Evolutionary conservation across 1,140 invertebrate genomes (phyloP), one percentile per base, ranked within the genome.

Genomic region (Orius laevigatus): DNA sequence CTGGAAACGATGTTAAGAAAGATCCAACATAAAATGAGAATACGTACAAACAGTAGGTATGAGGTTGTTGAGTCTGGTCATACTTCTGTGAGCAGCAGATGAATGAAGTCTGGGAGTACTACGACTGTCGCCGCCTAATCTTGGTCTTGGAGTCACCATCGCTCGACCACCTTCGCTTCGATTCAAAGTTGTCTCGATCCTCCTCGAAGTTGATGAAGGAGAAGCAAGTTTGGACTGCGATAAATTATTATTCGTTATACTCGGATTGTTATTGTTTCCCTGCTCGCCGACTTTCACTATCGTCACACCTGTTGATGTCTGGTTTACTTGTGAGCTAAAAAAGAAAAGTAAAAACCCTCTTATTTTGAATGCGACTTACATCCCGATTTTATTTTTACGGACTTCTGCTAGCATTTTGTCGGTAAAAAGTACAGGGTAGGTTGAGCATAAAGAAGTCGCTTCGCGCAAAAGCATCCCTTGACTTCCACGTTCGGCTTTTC

Each of bases 371-470:
- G 56, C 76, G 71, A 60, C 74, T 75, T 54, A 74, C 64, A 58
- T 78, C 74, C 18, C 33, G 10, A 45, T 52, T 43, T 49, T 56
- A 42, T 52, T 54, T 36, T 54, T 51, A 35, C 75, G 64, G 14
- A 87, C 75, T 56, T 79, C 77, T 15, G 72, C 71, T 19, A 87
- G 67, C 53, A 88, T 73, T 56, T 81, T 76, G 57, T 83, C 79
- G 1, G 78, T 79, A 58, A 86, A 79, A 9, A 88, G 65, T 8
- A 76, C 70, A 3, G 82, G 83, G 65, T 81, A 81, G 11, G 74
- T 75, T 58, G 77, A 77, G 60, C 82, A 83, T 8, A 88, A 68
- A 2, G 76, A 67, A 12, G 81, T 81, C 12, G 83, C 80, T 61
- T 87, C 83, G 49, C 81, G 70, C 48, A 88, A 62, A 48, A 88